Conservation (phyloP, 2,113 vertebrate species). For the Megaceryle maxima region DNA sequence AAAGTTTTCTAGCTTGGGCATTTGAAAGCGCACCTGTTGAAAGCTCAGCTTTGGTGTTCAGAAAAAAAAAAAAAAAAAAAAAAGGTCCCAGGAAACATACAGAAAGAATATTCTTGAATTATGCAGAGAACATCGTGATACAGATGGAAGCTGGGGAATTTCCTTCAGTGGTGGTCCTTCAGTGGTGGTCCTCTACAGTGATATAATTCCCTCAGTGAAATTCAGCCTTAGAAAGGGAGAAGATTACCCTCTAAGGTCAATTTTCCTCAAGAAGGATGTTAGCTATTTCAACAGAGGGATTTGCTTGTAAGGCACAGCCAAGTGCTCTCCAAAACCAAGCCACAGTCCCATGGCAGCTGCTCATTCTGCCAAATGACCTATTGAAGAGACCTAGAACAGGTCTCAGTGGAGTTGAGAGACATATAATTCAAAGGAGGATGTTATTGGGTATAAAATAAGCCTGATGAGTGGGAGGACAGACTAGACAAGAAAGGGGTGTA, state of each 20-base stretch:
- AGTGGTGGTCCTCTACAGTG: not conserved
- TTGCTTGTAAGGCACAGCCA: not conserved
- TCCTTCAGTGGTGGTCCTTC: not conserved
- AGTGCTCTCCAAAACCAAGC: not conserved
- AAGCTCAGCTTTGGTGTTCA: not conserved
- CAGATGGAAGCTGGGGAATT: not conserved
- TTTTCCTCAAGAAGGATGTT: not conserved
- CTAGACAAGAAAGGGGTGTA: not conserved
- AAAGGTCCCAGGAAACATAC: not conserved
- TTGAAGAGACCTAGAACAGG: not conserved
- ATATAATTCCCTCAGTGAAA: not conserved
- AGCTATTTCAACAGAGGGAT: not conserved
- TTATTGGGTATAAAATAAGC: not conserved
- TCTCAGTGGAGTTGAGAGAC: not conserved
- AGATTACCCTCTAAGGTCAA: not conserved
- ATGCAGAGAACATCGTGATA: not conserved
- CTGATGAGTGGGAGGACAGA: not conserved
- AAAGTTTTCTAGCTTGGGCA: not conserved
- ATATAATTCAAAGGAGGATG: not conserved
- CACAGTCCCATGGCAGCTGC: not conserved
- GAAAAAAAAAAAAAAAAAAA: not conserved
- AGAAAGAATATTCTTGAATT: not conserved
- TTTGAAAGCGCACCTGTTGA: fast-evolving
- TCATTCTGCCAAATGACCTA: not conserved
- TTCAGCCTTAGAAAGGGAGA: not conserved